Evolutionary conservation across 2,888 invertebrate genomes (phyloP), one percentile per base, ranked within the genome.

Genomic region (Cataglyphis altisquamis): DNA sequence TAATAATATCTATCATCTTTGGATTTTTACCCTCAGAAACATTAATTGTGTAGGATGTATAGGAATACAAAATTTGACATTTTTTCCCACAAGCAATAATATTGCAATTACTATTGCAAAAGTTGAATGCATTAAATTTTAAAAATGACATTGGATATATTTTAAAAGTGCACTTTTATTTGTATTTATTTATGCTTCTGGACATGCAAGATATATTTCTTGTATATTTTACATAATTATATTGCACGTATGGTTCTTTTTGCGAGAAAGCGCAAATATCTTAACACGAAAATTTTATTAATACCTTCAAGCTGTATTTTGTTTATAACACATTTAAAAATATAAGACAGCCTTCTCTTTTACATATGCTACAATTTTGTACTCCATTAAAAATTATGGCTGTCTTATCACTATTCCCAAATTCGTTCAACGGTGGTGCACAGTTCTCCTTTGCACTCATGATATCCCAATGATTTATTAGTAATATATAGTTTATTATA

Each of bases 111-210:
- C 8, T 8, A 70, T 45, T 5, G 3, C 32, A 41, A 80, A 45
- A 48, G 12, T 36, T 48, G 32, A n/a, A 70, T 45, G 55, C 32
- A 68, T 68, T 77, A 68, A 70, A 57, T 12, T 68, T 41, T 32
- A 70, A 80, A 60, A 45, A 67, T 45, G 21, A 70, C 8, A 60
- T 70, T 60, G 36, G 12, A 3, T 70, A 68, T 52, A 32, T 70
- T 80, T 70, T 48, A 3, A 80, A 80, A 80, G 5, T 70, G 78
- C 78, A 80, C 70, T 62, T 3, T 78, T 66, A 10, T 57, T 68
- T 80, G 32, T 67, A 80, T 67, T 75, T 66, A 66, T 75, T 77
- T 77, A 55, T 55, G 67, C 77, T 77, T 77, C 67, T 55, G 55
- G n/a, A 77, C 39, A 77, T 67, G 67, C 67, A 67, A 77, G 32